Evolutionary conservation across 2,113 vertebrate species (phyloP).

Genomic region (Oncorhynchus kisutch): DNA sequence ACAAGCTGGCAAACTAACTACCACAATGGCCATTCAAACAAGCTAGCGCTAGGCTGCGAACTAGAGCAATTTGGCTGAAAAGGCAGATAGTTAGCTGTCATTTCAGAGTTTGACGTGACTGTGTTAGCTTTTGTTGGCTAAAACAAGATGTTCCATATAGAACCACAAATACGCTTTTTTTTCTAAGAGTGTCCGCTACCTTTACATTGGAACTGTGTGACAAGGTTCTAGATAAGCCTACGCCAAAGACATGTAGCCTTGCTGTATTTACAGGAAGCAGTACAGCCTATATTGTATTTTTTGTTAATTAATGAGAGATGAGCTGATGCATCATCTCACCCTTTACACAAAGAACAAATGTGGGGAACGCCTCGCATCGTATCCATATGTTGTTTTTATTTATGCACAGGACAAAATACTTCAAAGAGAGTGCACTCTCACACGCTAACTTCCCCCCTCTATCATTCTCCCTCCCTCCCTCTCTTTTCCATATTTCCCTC

Average conservation of each 20-base stretch:
- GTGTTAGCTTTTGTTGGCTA: no score
- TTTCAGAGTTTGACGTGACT: no score
- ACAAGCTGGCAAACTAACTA: no score
- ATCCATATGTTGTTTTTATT: constrained; percentile 30
- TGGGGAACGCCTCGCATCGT: neutral
- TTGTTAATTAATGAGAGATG: constrained; percentile 31
- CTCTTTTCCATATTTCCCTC: constrained; percentile 13
- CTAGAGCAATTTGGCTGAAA: no score
- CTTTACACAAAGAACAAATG: neutral
- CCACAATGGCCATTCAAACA: no score
- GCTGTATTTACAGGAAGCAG: neutral
- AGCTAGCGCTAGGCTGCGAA: no score
- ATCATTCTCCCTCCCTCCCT: constrained; percentile 11
- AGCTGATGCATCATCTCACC: constrained; percentile 19
- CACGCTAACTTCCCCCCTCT: constrained; percentile 13
- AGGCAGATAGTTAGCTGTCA: no score
- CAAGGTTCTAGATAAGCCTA: no score
- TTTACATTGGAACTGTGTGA: no score
- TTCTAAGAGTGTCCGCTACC: no score
- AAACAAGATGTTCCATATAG: no score
- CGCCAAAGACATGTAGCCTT: neutral
- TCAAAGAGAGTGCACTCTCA: constrained; percentile 32
- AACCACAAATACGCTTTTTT: no score
- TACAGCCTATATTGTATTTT: constrained; percentile 3
- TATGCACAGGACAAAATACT: constrained; percentile 43